Conservation (phyloP, 2,113 vertebrate species). For the Gila orcuttii region DNA sequence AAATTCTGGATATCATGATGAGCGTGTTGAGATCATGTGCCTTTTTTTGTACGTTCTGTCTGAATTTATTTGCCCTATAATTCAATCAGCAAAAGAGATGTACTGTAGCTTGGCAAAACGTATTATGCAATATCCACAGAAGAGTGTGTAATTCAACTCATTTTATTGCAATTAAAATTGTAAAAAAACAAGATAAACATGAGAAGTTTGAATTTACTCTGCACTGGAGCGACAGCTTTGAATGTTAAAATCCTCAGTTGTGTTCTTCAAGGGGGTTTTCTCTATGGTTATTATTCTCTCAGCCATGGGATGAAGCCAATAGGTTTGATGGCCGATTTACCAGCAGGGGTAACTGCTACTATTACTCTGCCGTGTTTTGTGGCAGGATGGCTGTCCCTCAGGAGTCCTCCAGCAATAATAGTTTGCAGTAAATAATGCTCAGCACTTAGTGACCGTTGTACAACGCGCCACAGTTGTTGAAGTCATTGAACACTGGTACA, state of each 20-base stretch:
- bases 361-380: neutral
- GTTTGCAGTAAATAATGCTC: slow-evolving; percentile 9
- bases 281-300: neutral
- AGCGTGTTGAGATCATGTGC: no score
- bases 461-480: neutral
- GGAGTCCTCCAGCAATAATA: neutral
- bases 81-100: neutral
- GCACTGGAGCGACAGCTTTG: no score
- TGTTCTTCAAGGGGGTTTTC: no score
- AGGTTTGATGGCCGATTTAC: neutral
- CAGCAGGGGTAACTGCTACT: slow-evolving; percentile 1
- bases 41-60: no score
- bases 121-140: neutral
- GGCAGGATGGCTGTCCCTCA: neutral
- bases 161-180: neutral
- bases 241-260: no score
- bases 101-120: neutral
- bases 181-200: neutral
- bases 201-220: neutral
- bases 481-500: neutral
- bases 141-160: neutral
- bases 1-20: no score
- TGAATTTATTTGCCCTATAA: neutral
- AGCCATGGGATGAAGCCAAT: neutral
- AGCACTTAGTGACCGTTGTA: neutral